Evolutionary conservation across 2,888 invertebrate species (phyloP), one percentile per base, ranked within the genome.

Genomic region (Phymatocera aterrima): DNA sequence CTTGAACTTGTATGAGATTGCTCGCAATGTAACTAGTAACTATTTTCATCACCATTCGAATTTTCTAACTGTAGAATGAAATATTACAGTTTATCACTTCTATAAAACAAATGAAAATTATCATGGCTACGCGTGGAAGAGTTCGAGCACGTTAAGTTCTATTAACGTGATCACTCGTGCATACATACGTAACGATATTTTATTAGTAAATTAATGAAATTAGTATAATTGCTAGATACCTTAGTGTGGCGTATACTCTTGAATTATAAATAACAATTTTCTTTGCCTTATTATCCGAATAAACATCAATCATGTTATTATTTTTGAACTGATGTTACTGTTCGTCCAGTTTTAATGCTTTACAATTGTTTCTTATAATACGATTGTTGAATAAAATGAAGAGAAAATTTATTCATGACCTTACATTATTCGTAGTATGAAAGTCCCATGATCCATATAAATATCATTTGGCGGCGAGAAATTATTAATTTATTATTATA

Each of bases 281-380:
- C 24, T 28, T 46, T 28, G 10, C n/a, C n/a, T n/a, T 46, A 28
- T 24, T 24, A 46, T 28, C 3, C 4, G 12, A 46, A 43, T 46
- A 28, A 51, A 51, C 18, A 72, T 68, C 40, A 24, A 51, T 72
- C 34, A 31, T 72, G 51, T 72, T 72, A 3, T n/a, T 12, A 51
- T 72, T n/a, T n/a, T 34, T 18, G 12, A n/a, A 18, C 31, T 10
- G 51, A 48, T 31, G 48, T 72, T 21, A 72, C n/a, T 1, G 43
- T 72, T 72, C 51, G 51, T 51, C 48, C 3, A 31, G 21, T 18
- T 72, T n/a, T 31, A 28, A 65, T 40, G 65, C 65, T 65, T 40
- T 43, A 43, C 24, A 24, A 46, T 24, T 28, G 46, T 72, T 51
- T 72, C 10, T 21, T 43, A 21, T 57, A 40, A 75, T 34, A 75